Base-by-base conservation (phyloP, 2,888 invertebrate genomes). In the Tholera decimalis region DNA sequence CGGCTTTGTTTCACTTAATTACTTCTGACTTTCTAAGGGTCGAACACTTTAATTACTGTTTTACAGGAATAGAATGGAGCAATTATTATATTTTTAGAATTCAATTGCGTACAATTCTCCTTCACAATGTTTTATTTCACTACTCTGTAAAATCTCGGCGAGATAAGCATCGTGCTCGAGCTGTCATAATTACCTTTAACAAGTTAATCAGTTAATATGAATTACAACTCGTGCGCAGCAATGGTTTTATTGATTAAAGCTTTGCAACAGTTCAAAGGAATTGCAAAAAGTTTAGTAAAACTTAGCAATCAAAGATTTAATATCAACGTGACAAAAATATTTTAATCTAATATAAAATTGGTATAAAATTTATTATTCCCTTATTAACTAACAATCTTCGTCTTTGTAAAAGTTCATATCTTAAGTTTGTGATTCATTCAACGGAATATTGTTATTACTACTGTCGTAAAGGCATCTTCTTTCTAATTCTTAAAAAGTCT, bases 1-100 rank as follows among this genome's bases (percentile, higher is more conserved):
- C 93, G 92, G 91, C 79, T 65, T 65, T 62, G 71, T 83, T 79
- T 75, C 76, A 80, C 82, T 88, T 91, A 91, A 93, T 91, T 89
- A 89, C 87, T 86, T 79, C n/a, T n/a, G n/a, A n/a, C n/a, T n/a
- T n/a, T n/a, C 81, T 88, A 86, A 87, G 89, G 88, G 88, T 82
- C 80, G 77, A 58, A 51, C 28, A 55, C 72, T 88, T 89, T 90
- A 91, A 92, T 93, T 88, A 83, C 79, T 77, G 73, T 54, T 76
- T 71, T 9, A 64, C 70, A 68, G 51, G 66, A 77, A 82, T 79
- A 83, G 80, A 80, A 51, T 55, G 20, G 3, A 44, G 57, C 66
- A 53, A 70, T 62, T 65, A 63, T 37, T 49, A 5, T 68, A 70
- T 79, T 60, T 73, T 60, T 54, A 47, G 60, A 44, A 44, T 43